Conservation (phyloP, 2,797 vertebrate species). For the Scyliorhinus canicula region DNA sequence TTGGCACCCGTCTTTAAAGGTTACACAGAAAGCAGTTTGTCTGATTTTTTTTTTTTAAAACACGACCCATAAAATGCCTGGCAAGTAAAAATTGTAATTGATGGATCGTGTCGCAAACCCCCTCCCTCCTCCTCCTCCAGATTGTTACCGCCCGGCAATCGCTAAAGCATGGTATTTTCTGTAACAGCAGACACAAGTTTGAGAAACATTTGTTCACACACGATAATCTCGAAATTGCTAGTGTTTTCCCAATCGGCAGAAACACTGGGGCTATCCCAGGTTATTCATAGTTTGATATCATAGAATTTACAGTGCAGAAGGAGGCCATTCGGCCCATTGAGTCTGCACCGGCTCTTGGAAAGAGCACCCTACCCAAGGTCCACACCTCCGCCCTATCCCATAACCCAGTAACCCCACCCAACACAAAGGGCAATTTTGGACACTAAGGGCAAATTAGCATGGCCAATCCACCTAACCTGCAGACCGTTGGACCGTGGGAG, state of each 20-base stretch:
- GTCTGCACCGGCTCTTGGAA: too few relatives aligned
- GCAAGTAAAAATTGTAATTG: neutral
- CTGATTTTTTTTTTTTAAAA: neutral
- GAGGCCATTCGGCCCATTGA: too few relatives aligned
- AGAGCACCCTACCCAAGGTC: too few relatives aligned
- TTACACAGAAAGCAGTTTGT: conserved; percentile 15
- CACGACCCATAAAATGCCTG: neutral
- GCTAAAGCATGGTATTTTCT: neutral
- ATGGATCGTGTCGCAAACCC: neutral
- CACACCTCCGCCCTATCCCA: too few relatives aligned
- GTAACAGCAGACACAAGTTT: conserved; percentile 11
- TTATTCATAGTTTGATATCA: too few relatives aligned
- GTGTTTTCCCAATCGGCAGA: neutral
- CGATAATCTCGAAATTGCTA: neutral
- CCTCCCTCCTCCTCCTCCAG: too few relatives aligned
- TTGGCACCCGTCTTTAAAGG: neutral
- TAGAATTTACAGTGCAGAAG: too few relatives aligned
- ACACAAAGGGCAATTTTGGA: too few relatives aligned
- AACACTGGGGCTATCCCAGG: neutral
- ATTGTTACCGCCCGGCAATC: neutral
- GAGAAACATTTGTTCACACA: neutral
- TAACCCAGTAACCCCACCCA: too few relatives aligned
- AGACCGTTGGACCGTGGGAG: too few relatives aligned
- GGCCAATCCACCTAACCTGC: too few relatives aligned
- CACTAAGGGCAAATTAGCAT: too few relatives aligned